These are phyloP conservation scores for Ceyx cyanopectus DNA, from an alignment of 2,113 vertebrate genomes.

Conservation along the genomic window DNA sequence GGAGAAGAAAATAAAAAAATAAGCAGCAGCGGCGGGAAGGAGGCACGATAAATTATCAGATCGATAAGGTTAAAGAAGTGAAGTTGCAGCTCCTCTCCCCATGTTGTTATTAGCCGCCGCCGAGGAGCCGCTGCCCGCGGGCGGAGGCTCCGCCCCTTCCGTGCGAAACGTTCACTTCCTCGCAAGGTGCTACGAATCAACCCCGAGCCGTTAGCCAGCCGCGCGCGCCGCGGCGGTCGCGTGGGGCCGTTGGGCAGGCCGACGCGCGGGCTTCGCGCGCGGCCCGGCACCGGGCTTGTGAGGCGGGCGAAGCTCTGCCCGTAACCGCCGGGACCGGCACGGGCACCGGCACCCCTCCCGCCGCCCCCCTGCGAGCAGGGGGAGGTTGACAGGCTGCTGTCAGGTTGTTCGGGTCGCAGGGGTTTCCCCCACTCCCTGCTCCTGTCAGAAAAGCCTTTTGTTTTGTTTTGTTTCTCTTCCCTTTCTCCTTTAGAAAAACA, in stretches of 20 bases:
- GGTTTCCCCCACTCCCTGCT: neutral
- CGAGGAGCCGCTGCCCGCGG: slow-evolving; percentile 56
- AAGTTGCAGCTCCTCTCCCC: slow-evolving; percentile 27
- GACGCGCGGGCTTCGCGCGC: neutral
- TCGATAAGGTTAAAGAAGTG: neutral
- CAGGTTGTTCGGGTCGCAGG: neutral
- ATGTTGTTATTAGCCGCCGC: slow-evolving; percentile 60
- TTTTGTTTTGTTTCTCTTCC: too few species aligned
- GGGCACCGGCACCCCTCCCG: neutral
- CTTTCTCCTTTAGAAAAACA: neutral
- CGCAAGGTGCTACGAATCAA: slow-evolving; percentile 97
- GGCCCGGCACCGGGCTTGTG: neutral
- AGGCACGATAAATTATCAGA: neutral
- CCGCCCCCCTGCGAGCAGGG: neutral
- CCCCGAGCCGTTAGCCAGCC: slow-evolving; percentile 81
- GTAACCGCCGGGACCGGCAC: neutral
- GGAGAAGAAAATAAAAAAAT: neutral
- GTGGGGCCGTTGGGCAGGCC: neutral
- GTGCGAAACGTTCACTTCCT: slow-evolving; percentile 94
- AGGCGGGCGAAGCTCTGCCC: neutral
- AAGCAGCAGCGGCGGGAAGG: neutral
- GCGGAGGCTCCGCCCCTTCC: slow-evolving; percentile 94
- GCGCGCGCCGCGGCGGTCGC: neutral
- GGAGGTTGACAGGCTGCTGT: neutral
- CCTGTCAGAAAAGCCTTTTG: neutral